Evolutionary conservation across 2,113 vertebrate genomes (phyloP), one percentile per base, ranked within the genome.

Genomic region (Jaculus jaculus): DNA sequence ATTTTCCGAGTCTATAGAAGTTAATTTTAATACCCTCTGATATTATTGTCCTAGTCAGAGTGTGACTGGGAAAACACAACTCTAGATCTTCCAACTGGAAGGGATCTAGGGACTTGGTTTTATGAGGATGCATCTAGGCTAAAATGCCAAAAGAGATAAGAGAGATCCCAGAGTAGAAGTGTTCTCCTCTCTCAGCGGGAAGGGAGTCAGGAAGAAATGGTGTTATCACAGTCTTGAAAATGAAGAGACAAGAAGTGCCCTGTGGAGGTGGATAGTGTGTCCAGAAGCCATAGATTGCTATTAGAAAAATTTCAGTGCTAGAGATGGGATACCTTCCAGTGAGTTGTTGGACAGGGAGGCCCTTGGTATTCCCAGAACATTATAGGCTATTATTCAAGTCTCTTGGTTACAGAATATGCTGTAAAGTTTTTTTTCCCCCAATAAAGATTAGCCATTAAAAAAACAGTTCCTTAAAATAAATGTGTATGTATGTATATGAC

Each of bases 11-110:
- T 21, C 12, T 80, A 18, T 6, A 82, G 23, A 86, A 71, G 28
- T 66, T 78, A 69, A 74, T 75, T 87, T 95, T 88, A 95, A 42
- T 61, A 75, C 87, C 37, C 87, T 84, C 34, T 84, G 65, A 60
- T 88, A 78, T 5, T 84, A 37, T 75, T 77, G 6, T 79, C 30
- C 26, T 60, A 61, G 11, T 90, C 54, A 37, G 37, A 12, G 5
- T 69, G 5, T 73, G 72, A 92, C 58, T 74, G 32, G 42, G 63
- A 73, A 89, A 89, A 83, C 47, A 87, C 26, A 80, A 77, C 34
- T 87, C 18, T 58, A 66, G 21, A 61, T 82, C 58, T 93, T 91
- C 58, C 18, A 54, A 47, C 51, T 17, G 61, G 65, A 85, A 95
- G 69, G 30, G 92, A 85, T 51, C 81, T 51, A 91, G 24, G 42